phyloP scores from a whole-genome alignment of 2,113 vertebrate species.

The Sinocyclocheilus grahami region DNA sequence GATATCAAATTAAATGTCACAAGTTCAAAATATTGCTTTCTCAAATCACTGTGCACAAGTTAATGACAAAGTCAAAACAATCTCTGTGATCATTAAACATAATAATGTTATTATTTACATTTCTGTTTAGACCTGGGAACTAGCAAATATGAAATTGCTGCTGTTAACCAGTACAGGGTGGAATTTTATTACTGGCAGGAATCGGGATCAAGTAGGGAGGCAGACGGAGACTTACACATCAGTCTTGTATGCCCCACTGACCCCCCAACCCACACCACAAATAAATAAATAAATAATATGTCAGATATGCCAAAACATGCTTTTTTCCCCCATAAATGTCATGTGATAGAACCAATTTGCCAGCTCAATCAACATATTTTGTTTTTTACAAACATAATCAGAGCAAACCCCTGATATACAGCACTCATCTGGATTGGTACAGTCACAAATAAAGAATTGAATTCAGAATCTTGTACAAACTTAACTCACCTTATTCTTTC shows the following conservation, averaged over 20 bases:
- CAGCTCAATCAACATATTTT: neutral
- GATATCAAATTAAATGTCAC: too few species aligned
- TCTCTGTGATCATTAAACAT: too few species aligned
- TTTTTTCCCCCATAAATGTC: neutral
- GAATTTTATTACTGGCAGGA: neutral
- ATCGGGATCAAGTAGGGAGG: neutral
- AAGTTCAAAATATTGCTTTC: too few species aligned
- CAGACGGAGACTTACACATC: neutral
- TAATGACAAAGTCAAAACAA: too few species aligned
- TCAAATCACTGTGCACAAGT: too few species aligned
- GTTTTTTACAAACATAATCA: neutral
- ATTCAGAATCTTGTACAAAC: neutral
- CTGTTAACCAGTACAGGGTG: too few species aligned
- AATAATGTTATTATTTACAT: too few species aligned
- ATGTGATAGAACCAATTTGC: neutral
- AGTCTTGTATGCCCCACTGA: neutral
- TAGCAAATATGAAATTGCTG: too few species aligned
- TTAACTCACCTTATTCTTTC: constrained; percentile 68
- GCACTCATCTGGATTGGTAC: neutral
- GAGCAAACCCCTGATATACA: neutral
- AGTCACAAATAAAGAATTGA: neutral
- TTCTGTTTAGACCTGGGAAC: too few species aligned
- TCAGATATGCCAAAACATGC: neutral
- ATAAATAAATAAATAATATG: neutral
- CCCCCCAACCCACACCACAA: neutral